A percentile compares a stretch with the other conserved stretches of the same genome.
Conservation (phyloP, 2,797 vertebrate species). For the Propithecus perrieri region DNA sequence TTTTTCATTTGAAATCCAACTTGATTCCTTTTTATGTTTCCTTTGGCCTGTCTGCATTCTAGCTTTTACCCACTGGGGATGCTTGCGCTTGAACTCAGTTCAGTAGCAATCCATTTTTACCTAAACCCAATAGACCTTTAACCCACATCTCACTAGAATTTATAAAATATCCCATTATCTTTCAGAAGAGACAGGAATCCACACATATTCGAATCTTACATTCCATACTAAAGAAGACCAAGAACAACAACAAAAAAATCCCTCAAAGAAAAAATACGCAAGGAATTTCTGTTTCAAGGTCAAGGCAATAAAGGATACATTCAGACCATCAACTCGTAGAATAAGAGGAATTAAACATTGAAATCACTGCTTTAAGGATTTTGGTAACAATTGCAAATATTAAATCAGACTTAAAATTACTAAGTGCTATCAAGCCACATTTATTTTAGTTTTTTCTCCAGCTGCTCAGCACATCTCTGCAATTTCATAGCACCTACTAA, state of each 20-base stretch:
- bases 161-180: slow-evolving; percentile 57
- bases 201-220: slow-evolving; percentile 65
- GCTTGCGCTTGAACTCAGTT: background rate
- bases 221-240: slow-evolving; percentile 60
- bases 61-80: background rate
- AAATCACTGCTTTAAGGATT: slow-evolving; percentile 73
- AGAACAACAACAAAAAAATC: background rate
- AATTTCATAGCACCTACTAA: slow-evolving; percentile 63
- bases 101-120: slow-evolving; percentile 46
- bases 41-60: background rate
- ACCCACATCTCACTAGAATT: background rate
- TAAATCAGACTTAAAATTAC: slow-evolving; percentile 72
- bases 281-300: slow-evolving; percentile 37
- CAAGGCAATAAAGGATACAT: background rate
- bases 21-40: background rate
- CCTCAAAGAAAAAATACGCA: background rate
- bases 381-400: slow-evolving; percentile 67
- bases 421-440: slow-evolving; percentile 55
- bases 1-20: slow-evolving; percentile 22
- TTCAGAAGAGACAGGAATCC: slow-evolving; percentile 67
- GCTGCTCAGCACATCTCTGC: slow-evolving; percentile 49
- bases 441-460: slow-evolving; percentile 53
- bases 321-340: slow-evolving; percentile 14
- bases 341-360: slow-evolving; percentile 71
- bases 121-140: background rate